Evolutionary conservation across 2,113 vertebrate species (phyloP), one percentile per base, ranked within the genome.

Genomic region (Ciconia stormi): DNA sequence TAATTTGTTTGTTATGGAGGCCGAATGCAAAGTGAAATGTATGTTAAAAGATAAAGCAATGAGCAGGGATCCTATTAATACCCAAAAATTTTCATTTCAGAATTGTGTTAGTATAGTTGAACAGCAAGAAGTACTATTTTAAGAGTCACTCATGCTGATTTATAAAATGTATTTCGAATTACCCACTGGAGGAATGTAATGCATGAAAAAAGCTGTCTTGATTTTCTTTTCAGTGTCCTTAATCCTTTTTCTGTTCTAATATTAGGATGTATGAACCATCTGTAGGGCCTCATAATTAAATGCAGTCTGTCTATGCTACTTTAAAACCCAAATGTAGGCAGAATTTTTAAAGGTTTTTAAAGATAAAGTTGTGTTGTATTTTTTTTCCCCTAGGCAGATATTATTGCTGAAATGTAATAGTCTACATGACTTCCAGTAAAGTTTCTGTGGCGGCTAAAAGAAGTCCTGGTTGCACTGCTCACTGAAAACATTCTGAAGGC

Each of bases 161-260:
- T 89, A 38, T 40, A 50, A 65, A 83, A 84, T 61, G 27, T 26
- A 63, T 83, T 92, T 87, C 5, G 7, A 87, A 63, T 85, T 93
- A 69, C 38, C 56, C 72, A 76, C 44, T 88, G 47, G 70, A 85
- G 73, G 50, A 56, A 73, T 53, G 86, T 42, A 87, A 82, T 25
- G 10, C 46, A 63, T 58, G 36, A 92, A 91, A 93, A 93, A 89
- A 40, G 11, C 16, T 12, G 8, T 66, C 63, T 83, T 77, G 40
- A 89, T 70, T 76, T 89, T 89, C 58, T 92, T 92, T 87, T 81
- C 29, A 53, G 7, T 46, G 47, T 61, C 50, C 66, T 90, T 90
- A 88, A 86, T 90, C 44, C 50, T 82, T 59, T 84, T 67, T 91
- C 70, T 93, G 19, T 91, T 97, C 80, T 91, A 79, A 95, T 96